phyloP scores from a whole-genome alignment of 2,113 vertebrate species.

The Amphiprion percula region DNA sequence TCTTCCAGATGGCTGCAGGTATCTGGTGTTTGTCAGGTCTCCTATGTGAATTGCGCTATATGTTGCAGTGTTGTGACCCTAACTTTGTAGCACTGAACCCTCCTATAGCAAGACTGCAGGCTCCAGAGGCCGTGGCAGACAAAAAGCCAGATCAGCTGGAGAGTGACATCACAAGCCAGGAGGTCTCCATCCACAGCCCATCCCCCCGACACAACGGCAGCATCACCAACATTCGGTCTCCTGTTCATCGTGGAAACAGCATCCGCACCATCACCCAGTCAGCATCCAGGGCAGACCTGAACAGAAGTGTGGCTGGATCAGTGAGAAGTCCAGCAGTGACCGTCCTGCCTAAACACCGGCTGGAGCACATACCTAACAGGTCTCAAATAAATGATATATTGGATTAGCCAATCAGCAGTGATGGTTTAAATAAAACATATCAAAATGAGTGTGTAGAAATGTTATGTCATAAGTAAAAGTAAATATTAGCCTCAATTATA shows the following conservation, averaged over 20 bases:
- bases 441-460: no score
- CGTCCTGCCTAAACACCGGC: conserved; percentile 76
- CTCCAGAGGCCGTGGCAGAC: conserved; percentile 83
- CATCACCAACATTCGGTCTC: conserved; percentile 84
- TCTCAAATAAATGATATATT: conserved; percentile 47
- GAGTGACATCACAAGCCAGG: conserved; percentile 84
- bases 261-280: conserved; percentile 88
- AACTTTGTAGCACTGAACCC: conserved; percentile 3
- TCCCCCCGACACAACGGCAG: conserved; percentile 87
- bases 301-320: conserved; percentile 51
- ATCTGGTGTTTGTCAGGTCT: conserved; percentile 24
- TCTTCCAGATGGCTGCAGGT: conserved; percentile 93
- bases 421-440: no score
- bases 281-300: conserved; percentile 77
- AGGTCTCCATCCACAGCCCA: conserved; percentile 80
- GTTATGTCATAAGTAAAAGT: no score
- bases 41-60: neutral
- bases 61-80: neutral
- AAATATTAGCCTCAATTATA: no score
- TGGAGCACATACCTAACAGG: conserved; percentile 83
- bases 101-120: conserved; percentile 87
- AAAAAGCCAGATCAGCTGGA: conserved; percentile 85
- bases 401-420: neutral
- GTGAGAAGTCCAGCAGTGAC: conserved; percentile 76
- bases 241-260: conserved; percentile 77